Conservation (phyloP, 2,113 vertebrate species). For the Phylloscopus trochiloides region DNA sequence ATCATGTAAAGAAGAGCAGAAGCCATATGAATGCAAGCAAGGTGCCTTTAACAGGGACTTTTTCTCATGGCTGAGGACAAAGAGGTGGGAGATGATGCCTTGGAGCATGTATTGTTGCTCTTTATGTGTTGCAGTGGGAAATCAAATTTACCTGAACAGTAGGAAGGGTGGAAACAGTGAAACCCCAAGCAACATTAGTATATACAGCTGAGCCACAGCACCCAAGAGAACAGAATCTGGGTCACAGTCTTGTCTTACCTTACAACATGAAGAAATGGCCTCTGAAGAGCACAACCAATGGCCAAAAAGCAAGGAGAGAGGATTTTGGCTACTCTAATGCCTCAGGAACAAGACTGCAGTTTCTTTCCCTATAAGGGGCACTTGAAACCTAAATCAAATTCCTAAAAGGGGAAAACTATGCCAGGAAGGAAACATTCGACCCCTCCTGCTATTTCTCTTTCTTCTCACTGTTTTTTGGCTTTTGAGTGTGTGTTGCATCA, state of each 20-base stretch:
- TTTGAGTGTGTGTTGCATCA: not conserved
- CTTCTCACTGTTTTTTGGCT: not conserved
- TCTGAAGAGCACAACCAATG: conserved; percentile 4
- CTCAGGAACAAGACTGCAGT: not conserved
- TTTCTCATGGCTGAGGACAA: conserved; percentile 10
- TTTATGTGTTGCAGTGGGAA: conserved; percentile 58
- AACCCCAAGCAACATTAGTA: conserved; percentile 57
- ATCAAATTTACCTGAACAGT: conserved; percentile 63
- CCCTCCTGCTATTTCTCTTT: not conserved
- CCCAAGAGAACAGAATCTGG: conserved; percentile 66
- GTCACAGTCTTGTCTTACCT: conserved; percentile 57
- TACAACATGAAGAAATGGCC: conserved; percentile 26
- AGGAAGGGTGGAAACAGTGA: conserved; percentile 54
- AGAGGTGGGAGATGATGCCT: conserved; percentile 28
- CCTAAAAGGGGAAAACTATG: not conserved
- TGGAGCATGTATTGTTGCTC: conserved; percentile 41
- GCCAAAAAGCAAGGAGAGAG: conserved; percentile 24
- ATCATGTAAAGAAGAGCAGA: not conserved
- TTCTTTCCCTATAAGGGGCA: not conserved
- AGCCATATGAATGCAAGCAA: not conserved
- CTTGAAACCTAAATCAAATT: conserved; percentile 1
- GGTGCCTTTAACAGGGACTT: not conserved
- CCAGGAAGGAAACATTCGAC: not conserved
- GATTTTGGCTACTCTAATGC: not conserved
- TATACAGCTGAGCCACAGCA: conserved; percentile 53